Evolutionary conservation across 1,140 invertebrate species (phyloP), one percentile per base, ranked within the genome.

Genomic region (Drosophila subpulchrella): DNA sequence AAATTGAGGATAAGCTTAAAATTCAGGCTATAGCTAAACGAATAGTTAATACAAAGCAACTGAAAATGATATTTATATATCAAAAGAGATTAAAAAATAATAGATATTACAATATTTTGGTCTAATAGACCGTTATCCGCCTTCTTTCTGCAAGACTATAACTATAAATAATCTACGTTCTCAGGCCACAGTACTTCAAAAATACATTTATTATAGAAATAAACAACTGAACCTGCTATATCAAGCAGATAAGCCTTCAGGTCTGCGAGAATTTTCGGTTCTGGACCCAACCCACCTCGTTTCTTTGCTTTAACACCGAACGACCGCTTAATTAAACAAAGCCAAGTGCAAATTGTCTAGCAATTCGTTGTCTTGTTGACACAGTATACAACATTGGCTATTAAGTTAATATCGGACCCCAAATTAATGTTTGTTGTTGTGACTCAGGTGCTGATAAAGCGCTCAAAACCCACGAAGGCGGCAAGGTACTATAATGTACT

Each of bases 321-420:
- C 12, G 20, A 36, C 4, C 34, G 53, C 36, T 42, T 57, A 63
- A 36, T 75, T 65, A 53, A 65, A 75, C 72, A 75, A 75, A 57
- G 60, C n/a, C 59, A 30, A 74, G 50, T 50, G 57, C 53, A 53
- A 76, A 76, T 75, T 42, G 53, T 75, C 57, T 75, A 57, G 53
- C 6, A 58, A 44, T 56, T 46, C 17, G 42, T 51, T 56, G 34
- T 34, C n/a, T 15, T 59, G 55, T 72, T 73, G 44, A 59, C 67
- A 68, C 36, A 38, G 30, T 46, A 57, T 71, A 58, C 38, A 41
- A 32, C 51, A 36, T 68, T 3, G 32, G 41, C 15, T 8, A 71
- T 71, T 41, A 71, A 58, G 65, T 71, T 71, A 71, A 71, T 71
- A 70, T 70, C 36, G n/a, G 65, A 17, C 20, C 27, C 20, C 12